Base-by-base conservation (phyloP, 2,888 invertebrate genomes). In the Coenonympha glycerion region DNA sequence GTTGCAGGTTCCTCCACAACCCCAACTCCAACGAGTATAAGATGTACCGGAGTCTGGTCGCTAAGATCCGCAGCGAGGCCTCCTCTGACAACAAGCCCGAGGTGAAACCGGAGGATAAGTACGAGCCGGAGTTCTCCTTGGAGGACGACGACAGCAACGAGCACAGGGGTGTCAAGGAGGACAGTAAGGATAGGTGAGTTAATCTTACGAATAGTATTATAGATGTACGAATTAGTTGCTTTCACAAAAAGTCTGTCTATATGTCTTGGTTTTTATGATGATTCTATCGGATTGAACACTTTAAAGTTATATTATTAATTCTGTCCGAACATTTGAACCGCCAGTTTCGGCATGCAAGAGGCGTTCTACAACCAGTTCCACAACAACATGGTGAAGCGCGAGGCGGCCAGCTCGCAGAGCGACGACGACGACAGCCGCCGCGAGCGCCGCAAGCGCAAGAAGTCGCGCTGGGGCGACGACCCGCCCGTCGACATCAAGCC, bases 391-490 rank as follows among this genome's bases (percentile, higher is more conserved):
- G 81, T 67, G 11, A 84, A 84, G 47, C 72, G 73, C 0, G 86
- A 85, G 26, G 71, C 70, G 6, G 63, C 69, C 0, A 83, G 85
- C 47, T 82, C 83, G 0, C 83, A 83, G 54, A 81, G 80, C 62
- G 88, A 87, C 55, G 87, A 84, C 1, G 88, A 87, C 13, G 87
- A 78, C 50, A 70, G 70, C 6, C 86, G 82, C 53, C 73, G 80
- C 44, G 84, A 89, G 9, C 89, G 88, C 66, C 88, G 91, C 55
- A 93, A 92, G 72, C 87, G 92, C 67, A 92, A 91, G 71, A 94
- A 94, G 65, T 89, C 95, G 15, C 94, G 95, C 93, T 93, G 93
- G 34, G 92, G 92, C 41, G 78, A 82, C 3, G 80, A 84, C 0
- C 80, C 84, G 0, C 65, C 75, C 0, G 68, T 73, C 0, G 81